Evolutionary conservation across 2,888 invertebrate genomes (phyloP).

Genomic region (Agonopterix alstromeriana): DNA sequence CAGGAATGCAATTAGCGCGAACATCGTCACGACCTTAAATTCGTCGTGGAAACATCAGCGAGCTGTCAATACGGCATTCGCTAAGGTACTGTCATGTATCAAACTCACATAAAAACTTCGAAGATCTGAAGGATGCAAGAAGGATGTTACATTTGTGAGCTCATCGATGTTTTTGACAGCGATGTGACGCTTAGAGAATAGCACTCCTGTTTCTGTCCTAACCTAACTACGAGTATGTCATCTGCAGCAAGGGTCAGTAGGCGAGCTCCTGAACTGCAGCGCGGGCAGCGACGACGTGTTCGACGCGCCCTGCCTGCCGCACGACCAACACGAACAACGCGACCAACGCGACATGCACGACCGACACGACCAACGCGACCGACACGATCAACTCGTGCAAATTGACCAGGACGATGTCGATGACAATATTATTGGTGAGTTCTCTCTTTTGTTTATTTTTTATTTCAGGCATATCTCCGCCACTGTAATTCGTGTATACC

Average conservation of each 20-base stretch:
- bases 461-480: not conserved
- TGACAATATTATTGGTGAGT: constrained; percentile 25
- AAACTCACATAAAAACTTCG: too few species aligned
- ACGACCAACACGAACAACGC: constrained; percentile 12
- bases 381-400: not conserved
- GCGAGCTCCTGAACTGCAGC: constrained; percentile 83
- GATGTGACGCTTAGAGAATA: too few species aligned
- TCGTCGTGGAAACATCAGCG: too few species aligned
- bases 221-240: not conserved
- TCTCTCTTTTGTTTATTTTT: not conserved
- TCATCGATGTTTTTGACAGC: too few species aligned
- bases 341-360: constrained; percentile 8
- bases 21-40: too few species aligned
- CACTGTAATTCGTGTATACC: not conserved
- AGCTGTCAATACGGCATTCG: too few species aligned
- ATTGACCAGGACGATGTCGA: constrained; percentile 10
- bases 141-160: too few species aligned
- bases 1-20: too few species aligned
- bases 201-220: too few species aligned
- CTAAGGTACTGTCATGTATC: too few species aligned
- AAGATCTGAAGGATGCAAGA: too few species aligned
- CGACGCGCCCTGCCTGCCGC: constrained; percentile 33
- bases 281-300: constrained; percentile 85
- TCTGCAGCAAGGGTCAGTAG: constrained; percentile 68
- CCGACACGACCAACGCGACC: constrained; percentile 17